Conservation (phyloP, 2,888 invertebrate genomes). For the Cosmopolites sordidus region DNA sequence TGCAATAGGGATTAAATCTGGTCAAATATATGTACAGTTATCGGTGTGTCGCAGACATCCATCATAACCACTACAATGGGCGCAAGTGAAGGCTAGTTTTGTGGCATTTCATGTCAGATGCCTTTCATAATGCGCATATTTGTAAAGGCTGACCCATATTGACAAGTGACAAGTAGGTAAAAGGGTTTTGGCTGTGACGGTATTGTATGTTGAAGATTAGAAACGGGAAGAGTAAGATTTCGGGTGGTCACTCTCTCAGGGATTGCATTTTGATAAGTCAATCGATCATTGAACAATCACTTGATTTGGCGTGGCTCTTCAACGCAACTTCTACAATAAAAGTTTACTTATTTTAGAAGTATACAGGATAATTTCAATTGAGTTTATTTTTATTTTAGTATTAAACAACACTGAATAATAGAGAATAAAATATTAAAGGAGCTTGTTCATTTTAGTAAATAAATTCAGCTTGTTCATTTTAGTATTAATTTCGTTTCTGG, state of each 20-base stretch:
- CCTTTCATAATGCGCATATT: constrained; percentile 46
- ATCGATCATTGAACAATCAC: constrained; percentile 20
- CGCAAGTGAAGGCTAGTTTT: constrained; percentile 43
- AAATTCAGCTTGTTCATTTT: too few relatives aligned
- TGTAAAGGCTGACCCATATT: constrained; percentile 42
- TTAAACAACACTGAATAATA: too few relatives aligned
- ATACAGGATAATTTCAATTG: too few relatives aligned
- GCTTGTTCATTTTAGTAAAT: too few relatives aligned
- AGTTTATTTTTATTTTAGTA: too few relatives aligned
- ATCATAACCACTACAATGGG: constrained; percentile 43
- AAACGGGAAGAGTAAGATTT: constrained; percentile 12
- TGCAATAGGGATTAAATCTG: constrained; percentile 42
- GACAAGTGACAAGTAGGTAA: constrained; percentile 46
- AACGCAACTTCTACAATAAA: too few relatives aligned
- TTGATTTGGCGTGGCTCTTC: constrained; percentile 14
- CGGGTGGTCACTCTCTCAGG: constrained; percentile 20
- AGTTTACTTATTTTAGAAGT: too few relatives aligned
- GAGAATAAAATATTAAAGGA: too few relatives aligned
- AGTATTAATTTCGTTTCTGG: too few relatives aligned
- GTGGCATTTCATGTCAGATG: constrained; percentile 41
- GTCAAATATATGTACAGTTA: constrained; percentile 41
- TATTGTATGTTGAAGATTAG: constrained; percentile 14
- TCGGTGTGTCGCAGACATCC: constrained; percentile 46
- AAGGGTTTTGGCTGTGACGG: constrained; percentile 13
- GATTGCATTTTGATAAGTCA: constrained; percentile 21